Base-by-base conservation (phyloP, 2,888 invertebrate species). In the Spisula solida region DNA sequence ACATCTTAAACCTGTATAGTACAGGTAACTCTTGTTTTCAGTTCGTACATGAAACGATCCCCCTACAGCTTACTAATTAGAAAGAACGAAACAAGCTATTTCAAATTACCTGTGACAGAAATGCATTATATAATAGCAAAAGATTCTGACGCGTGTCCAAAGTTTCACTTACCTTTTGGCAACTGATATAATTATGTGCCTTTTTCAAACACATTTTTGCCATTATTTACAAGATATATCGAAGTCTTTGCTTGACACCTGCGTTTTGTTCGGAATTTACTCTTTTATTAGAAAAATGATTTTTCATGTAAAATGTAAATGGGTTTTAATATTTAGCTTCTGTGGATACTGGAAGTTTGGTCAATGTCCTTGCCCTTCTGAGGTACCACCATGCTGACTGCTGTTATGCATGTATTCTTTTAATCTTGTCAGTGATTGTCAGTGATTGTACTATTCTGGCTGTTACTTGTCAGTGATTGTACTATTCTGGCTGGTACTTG, bases 201-300 rank as follows among this genome's bases (percentile, higher is more conserved):
- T n/a, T 66, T 41, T 66, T 66, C 25, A 66, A 66, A 66, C 60
- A 66, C 60, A 66, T 66, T 66, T 66, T 66, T 66, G 60, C 25
- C 60, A 66, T 66, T 66, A 66, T 66, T 66, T 66, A 25, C 60
- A n/a, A 66, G 60, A 66, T 66, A 66, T n/a, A 66, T 66, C 60
- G 25, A 66, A 66, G n/a, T 25, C 60, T 66, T 66, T 25, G 6
- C n/a, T 6, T 66, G 60, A n/a, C 60, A 66, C 60, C 60, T 66
- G 60, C 60, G 6, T 25, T 66, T 66, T 25, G 60, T 66, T 66
- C n/a, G 60, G 60, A 66, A 66, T 66, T 66, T 51, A 8, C n/a
- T 10, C 0, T n/a, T 66, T n/a, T 66, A 10, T n/a, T n/a, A 25
- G 60, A 66, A 66, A 66, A 20, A 66, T 66, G 60, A n/a, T 25